Evolutionary conservation across 2,113 vertebrate species (phyloP), one percentile per base, ranked within the genome.

Genomic region (Cygnus buccinator): DNA sequence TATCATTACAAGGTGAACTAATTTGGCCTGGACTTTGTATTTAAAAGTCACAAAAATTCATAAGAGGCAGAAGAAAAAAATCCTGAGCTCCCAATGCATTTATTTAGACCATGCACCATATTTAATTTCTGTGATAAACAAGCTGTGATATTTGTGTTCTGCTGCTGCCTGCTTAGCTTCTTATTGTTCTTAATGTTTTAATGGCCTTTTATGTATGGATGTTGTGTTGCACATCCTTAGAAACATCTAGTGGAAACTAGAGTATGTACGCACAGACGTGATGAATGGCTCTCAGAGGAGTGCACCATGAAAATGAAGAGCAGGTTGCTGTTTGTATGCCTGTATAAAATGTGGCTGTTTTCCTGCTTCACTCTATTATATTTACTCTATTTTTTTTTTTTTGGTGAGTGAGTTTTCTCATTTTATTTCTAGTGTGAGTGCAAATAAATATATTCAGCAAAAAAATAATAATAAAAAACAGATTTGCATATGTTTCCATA

Each of bases 121-220:
- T 89, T 92, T 71, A 3, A 68, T 90, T 92, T 71, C 46, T 72
- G 29, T 35, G 25, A 44, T 59, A 57, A 37, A 12, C 25, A 52
- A 63, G 28, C 35, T 87, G 66, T 76, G 78, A 46, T 61, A 93
- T 68, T 87, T 76, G 59, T 67, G 50, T 63, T 77, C 76, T 86
- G 12, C 33, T 90, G 10, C n/a, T 74, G 41, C 37, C n/a, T 92
- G 68, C 21, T 70, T 90, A 88, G 16, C 5, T 13, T 41, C 28
- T 79, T 79, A 54, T 29, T 88, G 66, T 44, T 93, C 16, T 67
- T 92, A 85, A 84, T 67, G 73, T 20, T 93, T 81, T 87, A 90
- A 57, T 84, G 52, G 37, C 23, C 48, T 67, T 87, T 89, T 78
- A 67, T 63, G 17, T 43, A 48, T 48, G 48, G 52, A 65, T 72